Conservation (phyloP, 2,113 vertebrate species). For the Myxocyprinus asiaticus region DNA sequence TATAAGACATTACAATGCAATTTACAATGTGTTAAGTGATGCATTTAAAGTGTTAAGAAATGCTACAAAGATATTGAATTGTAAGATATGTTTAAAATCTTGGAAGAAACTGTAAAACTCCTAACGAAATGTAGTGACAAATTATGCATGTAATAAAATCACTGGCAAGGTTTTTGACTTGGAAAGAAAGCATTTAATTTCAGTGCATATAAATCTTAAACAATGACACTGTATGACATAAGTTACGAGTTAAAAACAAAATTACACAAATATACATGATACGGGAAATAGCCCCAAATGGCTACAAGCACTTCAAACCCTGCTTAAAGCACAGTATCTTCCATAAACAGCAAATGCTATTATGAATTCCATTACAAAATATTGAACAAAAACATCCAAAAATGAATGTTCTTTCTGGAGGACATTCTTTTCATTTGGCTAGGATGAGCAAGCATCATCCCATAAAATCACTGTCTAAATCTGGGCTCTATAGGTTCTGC, state of each 20-base stretch:
- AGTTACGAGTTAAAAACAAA: background rate
- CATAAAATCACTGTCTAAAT: background rate
- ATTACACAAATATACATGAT: slow-evolving; percentile 7
- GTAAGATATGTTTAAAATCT: too few species aligned
- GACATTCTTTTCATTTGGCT: background rate
- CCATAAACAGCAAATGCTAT: background rate
- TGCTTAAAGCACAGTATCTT: background rate
- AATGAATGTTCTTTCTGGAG: background rate
- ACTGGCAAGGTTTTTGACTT: background rate
- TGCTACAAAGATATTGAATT: too few species aligned
- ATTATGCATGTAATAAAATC: background rate
- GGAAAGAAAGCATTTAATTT: background rate
- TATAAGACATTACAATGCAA: too few species aligned
- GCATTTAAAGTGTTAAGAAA: too few species aligned
- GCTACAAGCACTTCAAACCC: background rate
- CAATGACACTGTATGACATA: slow-evolving; percentile 12
- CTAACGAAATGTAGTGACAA: too few species aligned
- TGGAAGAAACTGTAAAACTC: too few species aligned
- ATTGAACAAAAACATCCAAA: background rate
- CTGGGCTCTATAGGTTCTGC: slow-evolving; percentile 18
- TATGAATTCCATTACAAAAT: slow-evolving; percentile 22
- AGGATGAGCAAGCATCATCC: background rate
- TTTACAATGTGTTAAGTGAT: too few species aligned
- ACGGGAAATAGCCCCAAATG: background rate
- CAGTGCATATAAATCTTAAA: slow-evolving; percentile 1